Base-by-base conservation (phyloP, 64 coral and sea anemone species). In the Cladopsammia gracilis region DNA sequence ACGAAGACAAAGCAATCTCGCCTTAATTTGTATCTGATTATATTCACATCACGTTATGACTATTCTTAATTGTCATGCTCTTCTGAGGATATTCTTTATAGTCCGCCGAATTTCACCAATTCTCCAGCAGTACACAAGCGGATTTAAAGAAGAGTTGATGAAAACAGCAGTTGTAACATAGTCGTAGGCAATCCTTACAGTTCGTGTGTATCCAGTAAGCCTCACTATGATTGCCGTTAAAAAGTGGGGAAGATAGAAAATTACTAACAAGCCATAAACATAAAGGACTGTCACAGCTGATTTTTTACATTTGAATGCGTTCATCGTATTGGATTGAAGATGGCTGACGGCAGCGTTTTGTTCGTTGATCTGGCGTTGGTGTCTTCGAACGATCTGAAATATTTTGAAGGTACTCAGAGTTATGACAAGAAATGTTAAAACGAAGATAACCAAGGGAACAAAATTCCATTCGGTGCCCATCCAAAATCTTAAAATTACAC, bases 121-220 rank as follows among this genome's bases (percentile, higher is more conserved):
- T 26, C 93, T 10, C 93, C 93, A 95, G 48, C 82, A 91, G 73
- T 91, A 95, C 15, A 95, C 34, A 46, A 87, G 9, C 0, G 93
- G 93, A 64, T 95, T 95, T 15, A 91, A 58, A 19, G 71, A 85
- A 14, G 93, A 95, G 73, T 95, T 95, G 4, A 95, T 58, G 53
- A 91, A 79, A 7, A 91, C 20, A 6, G 86, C n/a, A 25, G 93
- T 91, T 13, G 89, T 70, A 8, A 83, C 79, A 14, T 76, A 78
- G 3, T 84, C 83, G 62, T 84, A 95, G 3, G 89, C 80, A 6
- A 83, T 83, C 14, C 81, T 83, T 23, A 87, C 86, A n/a, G 58
- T 71, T 52, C 74, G 34, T 25, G 88, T 91, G 64, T 85, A 90
- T 54, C 89, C 88, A 4, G 62, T 73, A 11, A 91, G 53, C 48